Conservation (phyloP, 2,888 invertebrate species). For the Volucella bombylans region DNA sequence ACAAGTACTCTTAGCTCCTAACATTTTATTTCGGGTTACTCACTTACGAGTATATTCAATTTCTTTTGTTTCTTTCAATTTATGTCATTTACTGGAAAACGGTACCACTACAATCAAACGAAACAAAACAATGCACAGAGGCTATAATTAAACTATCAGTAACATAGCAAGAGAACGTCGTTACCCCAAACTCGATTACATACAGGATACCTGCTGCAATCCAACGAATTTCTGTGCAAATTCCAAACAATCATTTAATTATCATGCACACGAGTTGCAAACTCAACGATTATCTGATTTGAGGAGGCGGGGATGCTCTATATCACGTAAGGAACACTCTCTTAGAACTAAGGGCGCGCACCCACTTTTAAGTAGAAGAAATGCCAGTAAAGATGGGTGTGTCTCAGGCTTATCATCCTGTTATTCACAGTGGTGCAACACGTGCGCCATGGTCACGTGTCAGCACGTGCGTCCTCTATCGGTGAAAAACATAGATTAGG, state of each 20-base stretch:
- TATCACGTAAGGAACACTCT: slow-evolving; percentile 38
- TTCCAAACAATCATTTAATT: slow-evolving; percentile 65
- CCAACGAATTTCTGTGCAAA: slow-evolving; percentile 1
- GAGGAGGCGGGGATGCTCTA: slow-evolving; percentile 13
- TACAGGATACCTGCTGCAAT: slow-evolving; percentile 26
- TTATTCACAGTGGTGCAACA: slow-evolving; percentile 75
- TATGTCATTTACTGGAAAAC: not conserved
- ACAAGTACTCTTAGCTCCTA: too few species aligned
- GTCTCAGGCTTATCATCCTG: slow-evolving; percentile 74
- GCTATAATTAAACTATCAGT: slow-evolving; percentile 63
- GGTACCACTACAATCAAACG: not conserved
- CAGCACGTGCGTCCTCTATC: slow-evolving; percentile 74
- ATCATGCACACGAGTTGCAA: slow-evolving; percentile 44
- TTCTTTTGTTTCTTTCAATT: too few species aligned
- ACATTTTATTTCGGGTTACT: too few species aligned
- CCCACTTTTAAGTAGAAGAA: slow-evolving; percentile 23
- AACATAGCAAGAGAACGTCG: slow-evolving; percentile 33
- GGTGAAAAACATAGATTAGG: slow-evolving; percentile 75
- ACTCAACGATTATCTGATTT: slow-evolving; percentile 61
- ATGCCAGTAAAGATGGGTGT: slow-evolving; percentile 31
- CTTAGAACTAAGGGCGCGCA: slow-evolving; percentile 32
- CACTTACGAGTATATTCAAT: too few species aligned
- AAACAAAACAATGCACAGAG: not conserved
- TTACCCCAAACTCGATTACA: slow-evolving; percentile 44
- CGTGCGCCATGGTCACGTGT: slow-evolving; percentile 74